Percentiles rank a stretch among this genome's conserved stretches.
Evolutionary conservation across 1,140 invertebrate genomes (phyloP).

Genomic region (Acromyrmex echinatior): DNA sequence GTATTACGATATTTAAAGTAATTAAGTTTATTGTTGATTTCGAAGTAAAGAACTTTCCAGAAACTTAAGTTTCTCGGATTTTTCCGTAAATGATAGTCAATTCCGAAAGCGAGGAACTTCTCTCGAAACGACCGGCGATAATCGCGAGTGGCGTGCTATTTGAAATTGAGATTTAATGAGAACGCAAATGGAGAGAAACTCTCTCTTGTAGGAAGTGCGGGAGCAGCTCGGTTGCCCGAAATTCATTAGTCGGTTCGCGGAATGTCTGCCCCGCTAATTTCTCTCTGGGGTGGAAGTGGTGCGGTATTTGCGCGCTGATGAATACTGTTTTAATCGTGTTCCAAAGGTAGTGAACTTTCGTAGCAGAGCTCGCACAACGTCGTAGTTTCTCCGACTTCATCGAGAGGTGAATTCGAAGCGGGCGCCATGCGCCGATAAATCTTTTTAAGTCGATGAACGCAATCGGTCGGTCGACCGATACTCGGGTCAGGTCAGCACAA

Average conservation of each 20-base stretch:
- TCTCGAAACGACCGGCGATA: slow-evolving; percentile 5
- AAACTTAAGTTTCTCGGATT: not conserved
- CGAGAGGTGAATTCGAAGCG: slow-evolving; percentile 10
- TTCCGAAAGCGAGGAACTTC: not conserved
- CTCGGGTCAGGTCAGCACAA: slow-evolving; percentile 24
- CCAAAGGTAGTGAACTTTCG: slow-evolving; percentile 45
- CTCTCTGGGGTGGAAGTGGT: slow-evolving; percentile 22
- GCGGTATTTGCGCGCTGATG: slow-evolving; percentile 23
- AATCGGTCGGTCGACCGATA: slow-evolving; percentile 17
- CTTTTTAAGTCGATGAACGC: slow-evolving; percentile 35
- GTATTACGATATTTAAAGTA: not conserved
- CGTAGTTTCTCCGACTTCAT: slow-evolving; percentile 41
- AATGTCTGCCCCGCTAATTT: slow-evolving; percentile 59
- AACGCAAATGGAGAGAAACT: slow-evolving; percentile 51
- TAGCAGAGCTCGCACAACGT: not conserved
- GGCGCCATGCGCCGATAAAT: slow-evolving; percentile 33
- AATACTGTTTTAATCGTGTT: slow-evolving; percentile 63
- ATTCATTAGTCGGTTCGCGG: slow-evolving; percentile 57
- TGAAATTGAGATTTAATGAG: slow-evolving; percentile 58
- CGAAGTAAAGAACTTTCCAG: not conserved
- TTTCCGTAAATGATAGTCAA: slow-evolving; percentile 11
- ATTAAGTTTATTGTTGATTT: not conserved
- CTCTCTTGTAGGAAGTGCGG: not conserved
- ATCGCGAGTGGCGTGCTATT: slow-evolving; percentile 44
- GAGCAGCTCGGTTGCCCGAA: slow-evolving; percentile 45